phyloP scores from a whole-genome alignment of 2,113 vertebrate species.

The Neolamprologus sp. region DNA sequence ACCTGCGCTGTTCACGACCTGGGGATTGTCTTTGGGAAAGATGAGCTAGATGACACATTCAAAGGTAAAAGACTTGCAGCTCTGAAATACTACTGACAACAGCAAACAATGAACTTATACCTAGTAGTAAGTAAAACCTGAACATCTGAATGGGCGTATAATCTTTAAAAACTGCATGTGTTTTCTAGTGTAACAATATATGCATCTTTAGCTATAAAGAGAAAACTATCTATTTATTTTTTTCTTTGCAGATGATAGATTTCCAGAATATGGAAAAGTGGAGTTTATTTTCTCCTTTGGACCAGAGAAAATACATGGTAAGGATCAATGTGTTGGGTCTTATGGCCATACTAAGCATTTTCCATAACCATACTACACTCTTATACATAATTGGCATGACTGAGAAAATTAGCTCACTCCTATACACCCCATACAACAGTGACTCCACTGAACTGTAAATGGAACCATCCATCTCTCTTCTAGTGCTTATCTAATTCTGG shows the following conservation, averaged over 20 bases:
- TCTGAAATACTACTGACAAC: not conserved
- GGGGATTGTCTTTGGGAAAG: conserved; percentile 88
- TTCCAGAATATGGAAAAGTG: conserved; percentile 96
- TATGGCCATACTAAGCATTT: not conserved
- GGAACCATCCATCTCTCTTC: not conserved
- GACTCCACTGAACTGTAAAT: not conserved
- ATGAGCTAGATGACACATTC: conserved; percentile 94
- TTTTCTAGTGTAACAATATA: not conserved
- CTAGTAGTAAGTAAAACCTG: not conserved
- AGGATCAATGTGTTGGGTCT: not conserved
- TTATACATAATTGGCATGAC: not conserved
- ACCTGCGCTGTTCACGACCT: conserved; percentile 94
- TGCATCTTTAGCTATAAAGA: not conserved
- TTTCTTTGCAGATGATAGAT: conserved; percentile 82
- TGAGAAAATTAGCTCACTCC: not conserved
- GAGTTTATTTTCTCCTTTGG: conserved; percentile 97
- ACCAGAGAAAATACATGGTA: conserved; percentile 97
- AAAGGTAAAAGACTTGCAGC: conserved; percentile 75
- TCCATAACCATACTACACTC: not conserved
- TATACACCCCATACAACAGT: not conserved
- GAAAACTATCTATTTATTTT: not conserved
- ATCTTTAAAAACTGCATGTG: not conserved
- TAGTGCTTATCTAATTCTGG: not conserved
- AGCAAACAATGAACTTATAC: not conserved
- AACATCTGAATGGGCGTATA: not conserved